Base-by-base conservation (phyloP, 2,797 vertebrate genomes). In the Brotula barbata region DNA sequence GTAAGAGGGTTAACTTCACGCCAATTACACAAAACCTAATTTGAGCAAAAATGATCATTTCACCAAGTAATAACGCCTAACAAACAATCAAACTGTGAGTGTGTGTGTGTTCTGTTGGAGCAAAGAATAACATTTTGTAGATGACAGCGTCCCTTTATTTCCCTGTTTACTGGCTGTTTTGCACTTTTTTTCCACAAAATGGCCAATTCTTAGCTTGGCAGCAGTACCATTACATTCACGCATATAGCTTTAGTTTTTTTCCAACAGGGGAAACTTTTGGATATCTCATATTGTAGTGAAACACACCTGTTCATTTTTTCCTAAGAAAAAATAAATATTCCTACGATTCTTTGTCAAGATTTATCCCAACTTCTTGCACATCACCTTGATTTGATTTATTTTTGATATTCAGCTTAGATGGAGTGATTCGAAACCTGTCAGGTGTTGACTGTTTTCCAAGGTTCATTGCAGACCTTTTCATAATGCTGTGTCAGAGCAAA, bases 361-460 rank as follows among this genome's bases (percentile, higher is more conserved):
- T 19, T 69, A 63, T 68, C 59, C 59, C 46, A 74, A 81, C 74
- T 83, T 43, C 56, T 73, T 64, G 73, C 64, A 69, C 44, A 28
- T 85, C 79, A 82, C 71, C 64, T 77, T 80, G 74, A 66, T 68
- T 71, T 84, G 76, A 81, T 86, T 71, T 58, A 60, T 80, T 51
- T 84, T 70, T 83, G 63, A 71, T 58, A 64, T 60, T 61, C 57
- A 52, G 67, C 60, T 69, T 41, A 64, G 76, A 68, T 71, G 68
- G 80, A 90, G 85, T 83, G 80, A 86, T 88, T 75, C 71, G 84
- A 82, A 79, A 78, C 61, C 72, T 43, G 58, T 45, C 42, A 23
- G 64, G 59, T 53, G 20, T 78, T 83, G 71, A 86, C 64, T 80
- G 47, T 66, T 72, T 80, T 62, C 61, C 78, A 82, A 82, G 88